These are phyloP conservation scores for Dolichomitus sp. DNA, from an alignment of 2,888 invertebrate species.

Conservation along the genomic window DNA sequence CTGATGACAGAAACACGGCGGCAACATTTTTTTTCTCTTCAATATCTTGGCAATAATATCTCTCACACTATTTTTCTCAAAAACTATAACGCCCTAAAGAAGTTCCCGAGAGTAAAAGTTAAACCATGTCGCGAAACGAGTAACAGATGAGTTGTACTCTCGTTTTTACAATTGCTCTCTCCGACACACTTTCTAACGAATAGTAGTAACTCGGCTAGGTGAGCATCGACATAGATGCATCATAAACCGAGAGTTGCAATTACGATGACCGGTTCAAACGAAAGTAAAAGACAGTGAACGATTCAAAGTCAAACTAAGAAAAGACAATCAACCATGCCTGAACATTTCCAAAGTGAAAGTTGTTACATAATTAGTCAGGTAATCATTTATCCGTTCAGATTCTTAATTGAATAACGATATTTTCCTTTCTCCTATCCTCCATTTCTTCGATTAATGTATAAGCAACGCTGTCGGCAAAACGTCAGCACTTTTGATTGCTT, in stretches of 20 bases:
- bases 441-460: not conserved
- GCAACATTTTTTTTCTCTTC: not conserved
- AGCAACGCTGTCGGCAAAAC: not conserved
- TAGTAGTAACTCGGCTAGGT: not conserved
- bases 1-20: not conserved
- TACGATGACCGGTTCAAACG: constrained; percentile 14
- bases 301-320: constrained; percentile 27
- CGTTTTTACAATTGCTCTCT: constrained; percentile 48
- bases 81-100: not conserved
- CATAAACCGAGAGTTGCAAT: constrained; percentile 19
- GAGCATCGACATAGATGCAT: not conserved
- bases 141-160: constrained; percentile 39
- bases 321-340: constrained; percentile 13
- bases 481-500: not conserved
- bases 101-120: constrained; percentile 27
- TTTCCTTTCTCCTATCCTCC: not conserved
- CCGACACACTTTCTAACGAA: constrained; percentile 41
- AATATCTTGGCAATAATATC: not conserved
- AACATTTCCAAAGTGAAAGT: constrained; percentile 25
- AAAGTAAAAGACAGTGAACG: constrained; percentile 8
- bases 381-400: not conserved
- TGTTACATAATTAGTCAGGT: not conserved
- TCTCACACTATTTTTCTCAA: not conserved
- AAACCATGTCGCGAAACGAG: constrained; percentile 29
- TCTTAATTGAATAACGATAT: not conserved